Evolutionary conservation across 1,140 invertebrate species (phyloP), one percentile per base, ranked within the genome.

Genomic region (Neodiprion fabricii): DNA sequence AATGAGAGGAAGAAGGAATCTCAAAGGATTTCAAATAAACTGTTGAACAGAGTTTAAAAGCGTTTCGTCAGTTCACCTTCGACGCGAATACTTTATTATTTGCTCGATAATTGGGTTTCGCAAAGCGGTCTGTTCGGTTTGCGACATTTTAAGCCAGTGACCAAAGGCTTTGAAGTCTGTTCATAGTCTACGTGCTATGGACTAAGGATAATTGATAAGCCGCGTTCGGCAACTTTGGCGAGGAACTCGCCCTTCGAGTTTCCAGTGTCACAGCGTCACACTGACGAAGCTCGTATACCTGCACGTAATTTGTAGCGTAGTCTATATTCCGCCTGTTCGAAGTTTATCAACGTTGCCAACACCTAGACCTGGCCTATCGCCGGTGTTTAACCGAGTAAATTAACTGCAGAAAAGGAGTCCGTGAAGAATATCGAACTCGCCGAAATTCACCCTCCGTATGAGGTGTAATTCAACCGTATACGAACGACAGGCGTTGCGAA

Each of bases 141-240:
- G 28, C 28, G 28, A 40, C 28, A 1, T 40, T 40, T 40, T 40
- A 1, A 40, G 28, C 28, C 28, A 40, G 28, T 40, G 28, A 40
- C 28, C 28, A 40, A 40, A 40, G 28, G 28, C 28, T 40, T 40
- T 40, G 28, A 40, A 40, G 28, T 40, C 28, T 40, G 28, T 40
- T 40, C 28, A 40, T 5, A 40, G 28, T 40, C 28, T 40, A 40
- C 28, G 28, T 4, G 28, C 28, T 40, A 40, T 40, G 5, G 80
- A 76, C 78, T 71, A 74, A 77, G 74, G 74, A 72, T 80, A 80
- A 82, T 80, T 80, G 79, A 82, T 78, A 78, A 77, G 71, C 75
- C 76, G 74, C 78, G 79, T 79, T 71, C 48, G 14, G 14, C 76
- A 74, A 71, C 67, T 74, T 74, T 53, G 73, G 21, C 11, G 47